Base-by-base conservation (phyloP, 2,888 invertebrate genomes). In the Aphelenchoides bicaudatus region DNA sequence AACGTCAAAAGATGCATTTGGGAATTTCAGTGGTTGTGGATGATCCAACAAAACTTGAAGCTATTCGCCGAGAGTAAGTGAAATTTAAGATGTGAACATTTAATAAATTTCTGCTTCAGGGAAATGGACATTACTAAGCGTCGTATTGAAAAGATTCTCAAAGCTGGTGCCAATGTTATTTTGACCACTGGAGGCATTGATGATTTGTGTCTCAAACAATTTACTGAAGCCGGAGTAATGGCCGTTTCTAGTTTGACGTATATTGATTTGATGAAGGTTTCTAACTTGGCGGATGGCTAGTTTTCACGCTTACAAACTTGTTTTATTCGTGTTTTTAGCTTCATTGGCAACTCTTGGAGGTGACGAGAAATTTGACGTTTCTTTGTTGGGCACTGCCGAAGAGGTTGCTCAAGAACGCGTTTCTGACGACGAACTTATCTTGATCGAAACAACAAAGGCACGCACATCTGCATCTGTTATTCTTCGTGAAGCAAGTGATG, bases 1-100 rank as follows among this genome's bases (percentile, higher is more conserved):
- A 92, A 82, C 99, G 98, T 81, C 87, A 91, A n/a, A 98, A 98
- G 82, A 93, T 99, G 96, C 94, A 96, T 83, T 85, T 99, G 84
- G 98, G 98, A 46, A 89, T 99, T 29, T 93, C 96, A 83, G 78
- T 84, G 16, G 74, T 79, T 13, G 77, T 80, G 16, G 75, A 76
- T 37, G 93, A 98, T 81, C 98, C 98, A 0, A 88, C 88, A 52
- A 90, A 98, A 79, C 83, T 98, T 13, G 98, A 98, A 78, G 91
- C 88, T 0, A 92, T 99, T 69, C 86, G 96, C 55, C 87, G 91
- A 64, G 87, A 84, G 83, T 83, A 58, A 63, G 74, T 65, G 8
- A 23, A 27, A n/a, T 6, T 3, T 8, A 28, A 10, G 2, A 13
- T 3, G 21, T 57, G 16, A 16, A 29, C 4, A 13, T 28, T 46